Percentiles rank a stretch among this genome's conserved stretches.
Evolutionary conservation across 2,797 vertebrate species (phyloP).

Genomic region (Nothura maculosa): DNA sequence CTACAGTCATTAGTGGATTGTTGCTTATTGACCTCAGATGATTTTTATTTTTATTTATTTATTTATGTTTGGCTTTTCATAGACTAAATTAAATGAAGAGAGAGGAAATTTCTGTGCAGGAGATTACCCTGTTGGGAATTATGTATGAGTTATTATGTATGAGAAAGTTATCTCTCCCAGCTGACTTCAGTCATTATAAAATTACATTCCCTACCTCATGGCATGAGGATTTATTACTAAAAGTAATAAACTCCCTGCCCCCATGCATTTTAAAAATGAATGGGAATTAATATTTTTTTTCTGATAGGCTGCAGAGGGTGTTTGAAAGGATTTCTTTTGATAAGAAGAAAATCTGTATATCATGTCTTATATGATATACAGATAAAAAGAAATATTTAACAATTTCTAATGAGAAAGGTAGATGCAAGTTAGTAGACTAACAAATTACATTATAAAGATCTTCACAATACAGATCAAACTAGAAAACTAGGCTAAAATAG

Average conservation of each 20-base stretch:
- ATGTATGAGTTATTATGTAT: background rate
- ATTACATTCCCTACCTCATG: background rate
- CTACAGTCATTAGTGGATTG: background rate
- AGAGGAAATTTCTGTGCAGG: background rate
- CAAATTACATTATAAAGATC: background rate
- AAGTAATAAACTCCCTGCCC: background rate
- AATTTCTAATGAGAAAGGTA: background rate
- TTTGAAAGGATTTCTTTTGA: background rate
- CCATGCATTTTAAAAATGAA: background rate
- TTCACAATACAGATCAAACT: background rate
- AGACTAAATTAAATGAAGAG: background rate
- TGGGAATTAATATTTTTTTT: background rate
- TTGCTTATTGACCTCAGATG: background rate
- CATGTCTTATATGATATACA: no score
- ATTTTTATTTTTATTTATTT: background rate
- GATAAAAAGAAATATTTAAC: background rate
- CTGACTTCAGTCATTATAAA: constrained; percentile 14
- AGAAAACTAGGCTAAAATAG: background rate
- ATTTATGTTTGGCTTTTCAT: background rate
- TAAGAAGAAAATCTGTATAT: background rate
- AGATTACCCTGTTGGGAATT: background rate
- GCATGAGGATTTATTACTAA: background rate
- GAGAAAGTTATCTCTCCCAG: background rate
- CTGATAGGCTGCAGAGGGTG: background rate
- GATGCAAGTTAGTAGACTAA: background rate